Base-by-base conservation (phyloP, 64 coral and sea anemone genomes). In the Exaiptasia diaphana region DNA sequence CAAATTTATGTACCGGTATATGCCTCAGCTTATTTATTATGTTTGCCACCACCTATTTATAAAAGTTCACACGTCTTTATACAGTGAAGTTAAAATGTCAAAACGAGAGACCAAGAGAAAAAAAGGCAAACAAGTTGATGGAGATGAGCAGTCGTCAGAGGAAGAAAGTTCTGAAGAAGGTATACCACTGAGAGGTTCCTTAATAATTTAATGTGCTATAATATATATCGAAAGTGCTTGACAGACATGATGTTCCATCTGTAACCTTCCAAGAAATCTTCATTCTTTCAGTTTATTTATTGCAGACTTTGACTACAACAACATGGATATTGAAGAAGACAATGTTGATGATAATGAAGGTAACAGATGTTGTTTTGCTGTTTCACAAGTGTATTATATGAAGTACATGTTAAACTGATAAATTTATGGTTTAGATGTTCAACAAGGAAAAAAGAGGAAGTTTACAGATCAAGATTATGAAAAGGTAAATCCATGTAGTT, bases 391-490 rank as follows among this genome's bases (percentile, higher is more conserved):
- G 6, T 76, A n/a, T 50, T 76, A 4, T 12, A 29, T 9, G 11
- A n/a, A 14, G n/a, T 27, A 72, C n/a, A 43, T 72, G 2, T 72
- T 8, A 37, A 1, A 39, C 15, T 21, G 39, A 15, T 72, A 37
- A 18, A 23, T 5, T 22, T 62, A 9, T 62, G 5, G 21, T 23
- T 62, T 23, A 23, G 6, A 10, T 6, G 28, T 62, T 12, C n/a
- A 52, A 52, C 10, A 9, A 30, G 74, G 53, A 13, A 76, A 78
- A 38, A 85, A 91, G 53, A 57, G 64, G 57, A 85, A 91, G 71
- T 64, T 67, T 2, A 84, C 80, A 1, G 88, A 91, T 10, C 42
- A 79, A 50, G 88, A 91, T 32, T 90, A 90, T 20, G 88, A 90
- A 63, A 90, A 90, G 80, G 88, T 90, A 75, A 31, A 40, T 13